Evolutionary conservation across 2,888 invertebrate genomes (phyloP), one percentile per base, ranked within the genome.

Genomic region (Ormyrus thymus): DNA sequence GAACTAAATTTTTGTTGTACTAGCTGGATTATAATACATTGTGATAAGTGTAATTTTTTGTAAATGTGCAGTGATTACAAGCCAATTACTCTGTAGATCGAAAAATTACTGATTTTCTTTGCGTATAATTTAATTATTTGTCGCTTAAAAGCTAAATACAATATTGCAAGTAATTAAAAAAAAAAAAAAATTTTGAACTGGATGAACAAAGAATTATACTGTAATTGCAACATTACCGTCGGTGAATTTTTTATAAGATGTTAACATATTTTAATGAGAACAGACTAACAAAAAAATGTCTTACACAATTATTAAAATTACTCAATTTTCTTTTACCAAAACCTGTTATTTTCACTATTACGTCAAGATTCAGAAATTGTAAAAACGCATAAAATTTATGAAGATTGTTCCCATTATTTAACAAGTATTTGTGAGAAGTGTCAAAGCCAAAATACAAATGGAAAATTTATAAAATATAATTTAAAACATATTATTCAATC

Each of bases 341-440:
- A 56, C 72, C 53, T 80, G 13, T 51, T 80, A 70, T 65, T 59
- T 64, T 9, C 53, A 53, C 15, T 76, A 1, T 48, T 78, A 15
- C 80, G 80, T 7, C 13, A 53, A 0, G 29, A 68, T 45, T 29
- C 43, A 6, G 13, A 74, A 0, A 29, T 68, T 9, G 55, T 80
- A 11, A 75, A 46, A 55, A 80, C 65, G 64, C 76, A 80, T 45
- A 46, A 55, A 72, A n/a, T 81, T n/a, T 81, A 80, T 68, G 65
- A 80, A 46, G 11, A 55, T 13, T 80, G 80, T 59, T 46, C 48
- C 8, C 43, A 68, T n/a, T 66, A 78, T 64, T 55, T 64, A 1
- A n/a, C 6, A 15, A 13, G 8, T 61, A 53, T 4, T 48, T 55
- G n/a, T 43, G 55, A 56, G n/a, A 10, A 13, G 13, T 73, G 61